Percentiles rank a stretch among this genome's conserved stretches.
These are phyloP conservation scores for Thera britannica DNA, from an alignment of 2,888 invertebrate species.

Conservation along the genomic window DNA sequence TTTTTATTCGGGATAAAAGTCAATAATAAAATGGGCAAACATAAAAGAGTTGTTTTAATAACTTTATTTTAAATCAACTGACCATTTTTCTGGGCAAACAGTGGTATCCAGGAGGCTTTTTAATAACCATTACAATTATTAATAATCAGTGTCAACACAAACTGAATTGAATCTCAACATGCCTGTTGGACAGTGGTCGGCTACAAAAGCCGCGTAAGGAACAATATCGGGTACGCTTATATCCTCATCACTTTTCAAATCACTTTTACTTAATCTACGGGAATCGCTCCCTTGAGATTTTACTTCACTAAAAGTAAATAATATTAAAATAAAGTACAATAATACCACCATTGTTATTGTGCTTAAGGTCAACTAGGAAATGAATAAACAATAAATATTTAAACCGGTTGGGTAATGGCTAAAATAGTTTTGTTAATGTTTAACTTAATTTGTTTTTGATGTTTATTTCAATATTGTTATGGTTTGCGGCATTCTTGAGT, in stretches of 20 bases:
- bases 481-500: slow-evolving; percentile 4
- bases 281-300: neutral
- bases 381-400: neutral
- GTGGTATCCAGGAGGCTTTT: too few species aligned
- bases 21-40: too few species aligned
- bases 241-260: neutral
- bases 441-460: slow-evolving; percentile 12
- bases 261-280: neutral
- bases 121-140: neutral
- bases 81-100: too few species aligned
- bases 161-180: slow-evolving; percentile 6
- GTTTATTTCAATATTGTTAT: slow-evolving; percentile 2
- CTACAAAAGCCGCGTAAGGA: slow-evolving; percentile 7
- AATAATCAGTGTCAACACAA: slow-evolving; percentile 23
- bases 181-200: slow-evolving; percentile 24
- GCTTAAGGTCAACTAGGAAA: neutral
- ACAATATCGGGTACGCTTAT: neutral
- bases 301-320: slow-evolving; percentile 7
- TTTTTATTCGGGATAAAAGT: too few species aligned
- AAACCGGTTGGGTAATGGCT: neutral
- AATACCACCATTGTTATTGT: neutral
- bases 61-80: too few species aligned
- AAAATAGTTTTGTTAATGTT: slow-evolving; percentile 2
- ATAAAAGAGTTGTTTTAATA: too few species aligned
- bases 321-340: slow-evolving; percentile 5